Evolutionary conservation across 2,113 vertebrate species (phyloP), one percentile per base, ranked within the genome.

Genomic region (Ceuthmochares aereus): DNA sequence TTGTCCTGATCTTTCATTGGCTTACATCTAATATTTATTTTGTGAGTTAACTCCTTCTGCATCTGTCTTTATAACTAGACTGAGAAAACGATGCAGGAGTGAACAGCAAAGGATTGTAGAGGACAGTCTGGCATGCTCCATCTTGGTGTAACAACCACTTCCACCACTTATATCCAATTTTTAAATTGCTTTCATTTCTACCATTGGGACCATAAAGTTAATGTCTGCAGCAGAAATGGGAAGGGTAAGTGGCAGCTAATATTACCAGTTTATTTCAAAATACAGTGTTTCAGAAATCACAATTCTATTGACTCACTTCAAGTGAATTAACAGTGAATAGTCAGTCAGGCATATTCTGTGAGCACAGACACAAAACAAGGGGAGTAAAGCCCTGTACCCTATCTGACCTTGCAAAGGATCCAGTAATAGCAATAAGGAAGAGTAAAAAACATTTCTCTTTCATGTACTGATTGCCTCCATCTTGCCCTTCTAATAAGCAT

Each of bases 401-500:
- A 69, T 55, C 68, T 95, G 95, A 96, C 93, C 89, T 97, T 96
- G 80, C 76, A 77, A 94, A 20, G 29, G 67, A 86, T 89, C 73
- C 86, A 70, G 25, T 58, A 93, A 49, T 59, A 93, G 54, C 74
- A 90, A 73, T 2, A 43, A 85, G 30, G 27, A 93, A 83, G 36
- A 84, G 81, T 32, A 59, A 88, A 83, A 89, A 66, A 2, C 43
- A 70, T 86, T 93, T 90, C 42, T 85, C 12, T 85, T 47, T 55
- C 59, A 37, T 60, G 6, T 36, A 75, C 49, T 56, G 60, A 51
- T 60, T 93, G 58, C 52, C 69, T 89, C 59, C 79, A 40, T 91
- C 58, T 70, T 54, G 14, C 73, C 86, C 83, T 93, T 75, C 90
- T 92, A 67, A 86, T 95, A 62, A 90, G 91, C 56, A 92, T 98